Conservation (phyloP, 2,113 vertebrate species). For the Azemiops feae region DNA sequence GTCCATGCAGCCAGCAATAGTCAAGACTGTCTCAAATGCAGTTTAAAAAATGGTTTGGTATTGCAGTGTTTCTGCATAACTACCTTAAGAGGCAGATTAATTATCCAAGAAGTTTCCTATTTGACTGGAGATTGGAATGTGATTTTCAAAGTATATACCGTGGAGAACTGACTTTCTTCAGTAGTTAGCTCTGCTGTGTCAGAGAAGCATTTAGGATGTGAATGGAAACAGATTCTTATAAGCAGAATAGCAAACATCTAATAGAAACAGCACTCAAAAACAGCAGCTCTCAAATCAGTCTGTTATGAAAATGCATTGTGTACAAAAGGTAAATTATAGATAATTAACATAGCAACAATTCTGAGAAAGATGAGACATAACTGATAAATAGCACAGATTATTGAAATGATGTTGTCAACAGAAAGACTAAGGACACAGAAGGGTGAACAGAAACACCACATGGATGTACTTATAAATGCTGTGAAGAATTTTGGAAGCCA, state of each 20-base stretch:
- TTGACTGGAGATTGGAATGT: neutral
- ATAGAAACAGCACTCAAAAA: neutral
- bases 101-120: neutral
- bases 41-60: neutral
- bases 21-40: neutral
- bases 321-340: neutral
- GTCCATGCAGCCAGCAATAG: no score
- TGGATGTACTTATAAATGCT: neutral
- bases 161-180: neutral
- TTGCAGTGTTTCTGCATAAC: neutral
- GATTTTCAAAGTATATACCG: neutral
- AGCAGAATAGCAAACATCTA: neutral
- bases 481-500: neutral
- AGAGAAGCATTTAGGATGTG: neutral
- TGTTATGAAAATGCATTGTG: neutral
- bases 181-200: neutral
- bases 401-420: neutral
- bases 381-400: neutral
- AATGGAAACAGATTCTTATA: neutral
- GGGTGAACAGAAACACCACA: neutral
- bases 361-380: neutral
- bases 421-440: neutral
- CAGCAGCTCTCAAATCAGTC: neutral
- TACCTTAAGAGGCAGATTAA: neutral
- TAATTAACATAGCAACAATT: neutral